Base-by-base conservation (phyloP, 2,888 invertebrate species). In the Synanthedon andrenaeformis region DNA sequence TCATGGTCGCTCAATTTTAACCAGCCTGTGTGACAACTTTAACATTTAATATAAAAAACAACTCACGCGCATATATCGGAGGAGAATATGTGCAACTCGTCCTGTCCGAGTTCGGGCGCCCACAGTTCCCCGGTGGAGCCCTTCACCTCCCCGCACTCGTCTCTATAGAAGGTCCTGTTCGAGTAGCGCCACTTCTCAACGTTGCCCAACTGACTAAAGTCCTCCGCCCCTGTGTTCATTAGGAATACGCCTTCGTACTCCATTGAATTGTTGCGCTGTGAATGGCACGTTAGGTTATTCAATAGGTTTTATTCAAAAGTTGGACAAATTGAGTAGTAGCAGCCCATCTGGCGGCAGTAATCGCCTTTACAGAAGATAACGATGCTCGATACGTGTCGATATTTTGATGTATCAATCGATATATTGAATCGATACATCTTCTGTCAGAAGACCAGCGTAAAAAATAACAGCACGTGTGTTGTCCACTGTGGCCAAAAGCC, bases 81-180 rank as follows among this genome's bases (percentile, higher is more conserved):
- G 0, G 92, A 90, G 76, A 94, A 96, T 56, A 96, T 77, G 1
- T 89, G 79, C 4, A 94, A 79, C 41, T 87, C 84, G 8, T 89
- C 77, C 51, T 90, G 89, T 0, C 89, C 80, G 0, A 82, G 63
- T 55, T 91, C 84, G 0, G 95, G 94, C 19, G 95, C 94, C 90
- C 94, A 95, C 19, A 95, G 79, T 78, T 96, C 96, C 0, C 96
- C 96, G 0, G 92, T 90, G 8, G 92, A 92, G 13, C 96, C 96
- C 61, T 89, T 88, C 4, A 96, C 90, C 42, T 66, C 68, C 2
- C 91, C 92, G 70, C 96, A 96, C 50, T 90, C 82, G 42, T 74
- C 85, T 0, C 92, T 91, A 67, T 84, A 91, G 41, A 79, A 64
- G 0, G 92, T 91, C 14, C 84, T 72, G 51, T 82, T 79, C 13